Percentiles rank a stretch among this genome's conserved stretches.
Evolutionary conservation across 2,888 invertebrate species (phyloP).

Genomic region (Shargacucullia verbasci): DNA sequence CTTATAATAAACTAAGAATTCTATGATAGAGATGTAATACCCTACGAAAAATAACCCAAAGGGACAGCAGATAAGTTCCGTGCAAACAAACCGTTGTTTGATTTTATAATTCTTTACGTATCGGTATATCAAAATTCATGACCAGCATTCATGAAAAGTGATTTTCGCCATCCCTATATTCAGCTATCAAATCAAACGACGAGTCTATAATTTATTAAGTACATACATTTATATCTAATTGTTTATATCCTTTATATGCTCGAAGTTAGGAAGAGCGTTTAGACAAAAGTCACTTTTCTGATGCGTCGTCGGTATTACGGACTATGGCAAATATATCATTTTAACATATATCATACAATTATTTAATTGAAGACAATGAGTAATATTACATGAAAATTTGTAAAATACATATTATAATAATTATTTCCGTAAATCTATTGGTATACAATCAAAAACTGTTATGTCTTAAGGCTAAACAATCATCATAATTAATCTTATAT

Average conservation of each 20-base stretch:
- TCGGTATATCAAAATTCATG: constrained; percentile 20
- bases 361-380: constrained; percentile 53
- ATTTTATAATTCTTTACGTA: constrained; percentile 30
- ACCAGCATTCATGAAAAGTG: constrained; percentile 31
- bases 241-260: constrained; percentile 24
- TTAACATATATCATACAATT: constrained; percentile 47
- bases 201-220: constrained; percentile 25
- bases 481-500: constrained; percentile 58
- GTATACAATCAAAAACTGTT: constrained; percentile 71
- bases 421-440: constrained; percentile 61
- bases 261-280: constrained; percentile 11
- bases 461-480: constrained; percentile 61
- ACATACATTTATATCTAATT: constrained; percentile 30
- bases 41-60: constrained; percentile 32
- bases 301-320: constrained; percentile 15
- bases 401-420: constrained; percentile 57
- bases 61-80: constrained; percentile 21
- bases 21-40: constrained; percentile 41
- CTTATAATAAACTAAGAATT: constrained; percentile 50
- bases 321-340: constrained; percentile 33
- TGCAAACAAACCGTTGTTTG: constrained; percentile 35
- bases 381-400: constrained; percentile 57
- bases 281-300: constrained; percentile 40
- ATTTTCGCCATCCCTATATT: constrained; percentile 25
- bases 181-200: constrained; percentile 33